Evolutionary conservation across 2,113 vertebrate genomes (phyloP).

Genomic region (Burhinus oedicnemus): DNA sequence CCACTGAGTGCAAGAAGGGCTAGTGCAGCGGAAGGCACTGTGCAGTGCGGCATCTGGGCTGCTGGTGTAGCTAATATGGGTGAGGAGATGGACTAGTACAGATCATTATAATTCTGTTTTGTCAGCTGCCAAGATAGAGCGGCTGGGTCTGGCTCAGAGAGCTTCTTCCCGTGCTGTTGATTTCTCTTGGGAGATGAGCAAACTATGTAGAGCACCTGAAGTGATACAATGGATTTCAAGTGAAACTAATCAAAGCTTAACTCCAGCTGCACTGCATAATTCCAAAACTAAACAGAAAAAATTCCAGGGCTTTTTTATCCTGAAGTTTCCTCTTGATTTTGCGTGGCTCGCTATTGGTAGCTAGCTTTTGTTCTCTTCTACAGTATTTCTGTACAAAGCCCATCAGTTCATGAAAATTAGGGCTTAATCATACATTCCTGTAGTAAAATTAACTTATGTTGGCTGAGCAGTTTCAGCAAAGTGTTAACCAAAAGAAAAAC

Average conservation of each 20-base stretch:
- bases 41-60: not conserved
- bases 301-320: not conserved
- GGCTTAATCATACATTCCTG: not conserved
- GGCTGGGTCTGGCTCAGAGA: not conserved
- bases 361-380: not conserved
- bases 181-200: not conserved
- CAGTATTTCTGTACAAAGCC: not conserved
- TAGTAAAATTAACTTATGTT: fast-evolving
- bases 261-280: not conserved
- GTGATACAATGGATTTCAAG: not conserved
- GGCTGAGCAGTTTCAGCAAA: not conserved
- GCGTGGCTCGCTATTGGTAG: not conserved
- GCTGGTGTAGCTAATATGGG: too few relatives aligned
- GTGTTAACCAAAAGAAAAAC: not conserved
- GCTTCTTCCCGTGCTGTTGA: not conserved
- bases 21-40: not conserved
- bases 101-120: too few relatives aligned
- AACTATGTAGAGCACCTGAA: not conserved
- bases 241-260: not conserved
- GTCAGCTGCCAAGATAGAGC: not conserved
- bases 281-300: not conserved
- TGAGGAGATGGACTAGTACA: not conserved
- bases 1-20: not conserved
- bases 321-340: not conserved
- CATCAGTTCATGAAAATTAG: not conserved